Percentiles rank a stretch among this genome's conserved stretches.
phyloP scores from a whole-genome alignment of 2,888 invertebrate species.

The Meghimatium bilineatum region DNA sequence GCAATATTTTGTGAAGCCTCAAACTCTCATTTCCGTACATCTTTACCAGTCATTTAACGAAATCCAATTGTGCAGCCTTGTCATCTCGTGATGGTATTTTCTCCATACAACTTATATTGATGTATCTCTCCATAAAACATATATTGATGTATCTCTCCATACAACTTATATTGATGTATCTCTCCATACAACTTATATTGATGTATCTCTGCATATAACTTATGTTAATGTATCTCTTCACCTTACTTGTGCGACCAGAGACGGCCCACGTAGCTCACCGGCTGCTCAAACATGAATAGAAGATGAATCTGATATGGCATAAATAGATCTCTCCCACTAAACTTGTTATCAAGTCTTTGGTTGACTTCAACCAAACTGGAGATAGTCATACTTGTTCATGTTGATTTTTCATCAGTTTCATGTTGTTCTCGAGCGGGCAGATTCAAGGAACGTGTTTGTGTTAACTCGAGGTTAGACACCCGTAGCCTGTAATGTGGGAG shows the following conservation, averaged over 20 bases:
- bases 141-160: not conserved
- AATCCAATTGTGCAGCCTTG: not conserved
- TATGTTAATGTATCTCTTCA: not conserved
- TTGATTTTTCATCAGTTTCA: constrained; percentile 52
- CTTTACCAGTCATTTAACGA: not conserved
- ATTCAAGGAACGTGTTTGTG: constrained; percentile 36
- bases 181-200: not conserved
- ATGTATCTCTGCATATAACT: not conserved
- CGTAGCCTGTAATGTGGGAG: not conserved
- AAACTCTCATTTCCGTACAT: too few relatives aligned
- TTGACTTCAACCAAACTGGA: constrained; percentile 43
- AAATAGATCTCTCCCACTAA: not conserved
- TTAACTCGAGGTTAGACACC: constrained; percentile 36
- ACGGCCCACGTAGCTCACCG: constrained; percentile 5
- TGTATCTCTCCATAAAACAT: not conserved
- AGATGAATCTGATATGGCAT: not conserved
- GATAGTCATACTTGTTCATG: constrained; percentile 33
- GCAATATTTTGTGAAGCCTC: too few relatives aligned
- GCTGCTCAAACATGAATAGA: constrained; percentile 22
- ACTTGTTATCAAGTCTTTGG: constrained; percentile 1
- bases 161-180: too few relatives aligned
- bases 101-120: not conserved
- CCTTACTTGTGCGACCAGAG: not conserved
- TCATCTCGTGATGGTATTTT: not conserved
- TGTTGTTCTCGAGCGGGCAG: constrained; percentile 50